Percentiles rank a stretch among this genome's conserved stretches.
Evolutionary conservation across 2,888 invertebrate species (phyloP).

Genomic region (Apantesis nais): DNA sequence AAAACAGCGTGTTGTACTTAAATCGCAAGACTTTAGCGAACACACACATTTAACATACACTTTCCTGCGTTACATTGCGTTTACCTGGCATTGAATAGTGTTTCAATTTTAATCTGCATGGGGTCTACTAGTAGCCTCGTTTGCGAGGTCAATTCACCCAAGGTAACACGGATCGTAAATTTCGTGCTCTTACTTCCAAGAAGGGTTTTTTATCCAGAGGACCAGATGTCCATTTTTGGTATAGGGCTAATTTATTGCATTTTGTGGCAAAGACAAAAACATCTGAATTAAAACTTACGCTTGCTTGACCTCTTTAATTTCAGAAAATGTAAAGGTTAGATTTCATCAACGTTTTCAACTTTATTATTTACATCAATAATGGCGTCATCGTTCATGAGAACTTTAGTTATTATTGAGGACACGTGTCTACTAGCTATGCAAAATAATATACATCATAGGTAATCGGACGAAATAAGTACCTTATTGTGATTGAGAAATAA

Average conservation of each 20-base stretch:
- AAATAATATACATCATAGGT: slow-evolving; percentile 27
- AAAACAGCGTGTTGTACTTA: too few relatives aligned
- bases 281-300: slow-evolving; percentile 72
- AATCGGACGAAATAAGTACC: slow-evolving; percentile 52
- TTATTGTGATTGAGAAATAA: slow-evolving; percentile 77
- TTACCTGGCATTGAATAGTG: slow-evolving; percentile 58
- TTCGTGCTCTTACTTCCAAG: slow-evolving; percentile 82
- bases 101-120: slow-evolving; percentile 72
- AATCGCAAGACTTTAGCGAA: not conserved
- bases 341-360: slow-evolving; percentile 39
- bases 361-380: slow-evolving; percentile 23
- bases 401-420: slow-evolving; percentile 1
- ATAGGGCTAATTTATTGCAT: slow-evolving; percentile 81
- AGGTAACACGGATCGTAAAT: slow-evolving; percentile 82
- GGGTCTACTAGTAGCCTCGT: slow-evolving; percentile 68
- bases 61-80: not conserved
- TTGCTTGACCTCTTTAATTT: slow-evolving; percentile 66
- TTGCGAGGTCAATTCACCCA: slow-evolving; percentile 79
- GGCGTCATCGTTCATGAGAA: not conserved
- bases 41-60: too few relatives aligned
- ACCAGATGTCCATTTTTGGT: slow-evolving; percentile 82
- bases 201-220: slow-evolving; percentile 73
- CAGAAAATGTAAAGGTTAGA: slow-evolving; percentile 29
- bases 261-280: slow-evolving; percentile 75
- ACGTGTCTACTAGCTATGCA: slow-evolving; percentile 13